Conservation (phyloP, 53 echinoderm and acorn worm genomes). For the Crossaster papposus region DNA sequence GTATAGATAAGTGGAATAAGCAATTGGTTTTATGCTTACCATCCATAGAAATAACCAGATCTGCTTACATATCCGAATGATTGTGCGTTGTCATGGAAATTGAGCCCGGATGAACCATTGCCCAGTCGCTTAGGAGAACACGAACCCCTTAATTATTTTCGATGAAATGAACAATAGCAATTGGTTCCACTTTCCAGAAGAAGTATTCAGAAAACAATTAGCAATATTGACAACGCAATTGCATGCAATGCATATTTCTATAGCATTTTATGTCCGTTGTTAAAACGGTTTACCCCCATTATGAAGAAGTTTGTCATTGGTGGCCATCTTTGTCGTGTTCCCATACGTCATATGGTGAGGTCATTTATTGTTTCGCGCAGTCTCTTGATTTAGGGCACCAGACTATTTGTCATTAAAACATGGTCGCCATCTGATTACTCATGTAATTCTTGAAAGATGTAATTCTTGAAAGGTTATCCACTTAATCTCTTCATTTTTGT, state of each 20-base stretch:
- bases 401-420: background rate
- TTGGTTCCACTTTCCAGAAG: background rate
- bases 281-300: background rate
- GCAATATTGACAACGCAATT: constrained; percentile 39
- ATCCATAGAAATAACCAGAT: background rate
- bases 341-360: background rate
- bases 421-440: background rate
- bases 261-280: constrained; percentile 13
- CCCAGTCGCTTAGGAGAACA: background rate
- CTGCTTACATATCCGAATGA: background rate
- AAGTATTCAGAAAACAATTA: constrained; percentile 1
- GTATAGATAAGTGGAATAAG: too few species aligned
- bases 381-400: background rate
- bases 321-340: constrained; percentile 18
- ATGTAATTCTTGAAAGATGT: too few species aligned
- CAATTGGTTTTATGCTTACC: too few species aligned
- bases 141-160: background rate
- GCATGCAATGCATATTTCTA: constrained; percentile 36
- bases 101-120: background rate
- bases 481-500: background rate
- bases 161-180: constrained; percentile 24
- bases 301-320: background rate
- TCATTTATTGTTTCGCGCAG: background rate
- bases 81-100: background rate
- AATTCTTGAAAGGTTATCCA: too few species aligned